Evolutionary conservation across 2,888 invertebrate species (phyloP), one percentile per base, ranked within the genome.

Genomic region (Notodonta ziczac): DNA sequence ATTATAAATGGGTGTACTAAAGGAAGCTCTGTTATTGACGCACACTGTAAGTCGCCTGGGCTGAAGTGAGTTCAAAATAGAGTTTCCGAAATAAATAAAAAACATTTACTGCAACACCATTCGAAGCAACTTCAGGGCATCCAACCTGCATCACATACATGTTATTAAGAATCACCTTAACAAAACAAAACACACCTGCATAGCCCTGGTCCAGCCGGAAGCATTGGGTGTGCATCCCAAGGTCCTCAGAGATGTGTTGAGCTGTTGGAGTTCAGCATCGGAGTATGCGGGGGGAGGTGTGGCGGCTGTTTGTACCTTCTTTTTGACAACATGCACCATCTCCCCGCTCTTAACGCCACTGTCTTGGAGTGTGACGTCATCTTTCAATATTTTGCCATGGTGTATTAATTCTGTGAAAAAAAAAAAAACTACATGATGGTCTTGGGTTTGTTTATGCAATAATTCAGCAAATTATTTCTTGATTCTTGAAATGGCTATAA

Each of bases 301-400:
- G 0, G 91, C 85, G 0, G 84, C 72, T 0, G 80, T 68, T 14
- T 81, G 80, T 1, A 82, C 81, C 65, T 91, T 92, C 78, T 94
- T 94, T 77, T 94, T 94, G 0, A 95, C 85, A 4, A 95, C 94
- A 84, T 95, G 94, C 42, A 95, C 89, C 86, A 94, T 95, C 65
- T 94, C 94, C 48, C 95, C 95, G 73, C 85, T 88, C 72, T 94
- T 94, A 5, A 95, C 87, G 5, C 96, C 96, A 87, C 95, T 95
- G 5, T 95, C 95, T 69, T 94, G 94, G 13, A 97, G 85, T 3
- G 95, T 94, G 0, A 74, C 69, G 42, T 93, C 89, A 74, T 95
- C 95, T 75, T 96, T 95, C 59, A 97, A 86, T 64, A 96, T 93
- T 77, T 95, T 94, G 4, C 97, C 97, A 86, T 96, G 96, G 80